phyloP scores from a whole-genome alignment of 1,140 invertebrate genomes.

The Temnothorax longispinosus region DNA sequence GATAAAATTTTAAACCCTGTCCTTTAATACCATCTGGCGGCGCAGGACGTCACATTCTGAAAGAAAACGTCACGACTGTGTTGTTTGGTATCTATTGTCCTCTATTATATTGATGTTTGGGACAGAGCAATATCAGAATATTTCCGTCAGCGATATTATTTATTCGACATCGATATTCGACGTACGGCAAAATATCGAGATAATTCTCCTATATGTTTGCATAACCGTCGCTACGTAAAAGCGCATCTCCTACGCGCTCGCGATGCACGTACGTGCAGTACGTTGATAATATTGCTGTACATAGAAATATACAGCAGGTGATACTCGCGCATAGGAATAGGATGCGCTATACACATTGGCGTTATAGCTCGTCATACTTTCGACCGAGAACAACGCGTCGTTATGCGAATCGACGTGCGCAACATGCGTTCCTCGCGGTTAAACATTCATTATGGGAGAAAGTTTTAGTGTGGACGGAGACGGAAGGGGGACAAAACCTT shows the following conservation, averaged over 20 bases:
- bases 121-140: not conserved
- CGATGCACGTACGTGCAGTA: not conserved
- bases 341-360: not conserved
- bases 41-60: not conserved
- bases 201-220: conserved; percentile 14
- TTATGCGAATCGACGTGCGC: conserved; percentile 7
- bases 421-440: conserved; percentile 32
- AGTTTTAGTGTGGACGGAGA: conserved; percentile 13
- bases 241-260: not conserved
- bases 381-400: not conserved
- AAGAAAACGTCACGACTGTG: not conserved
- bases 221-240: not conserved
- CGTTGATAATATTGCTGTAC: conserved; percentile 3
- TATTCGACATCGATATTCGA: not conserved
- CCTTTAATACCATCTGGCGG: not conserved
- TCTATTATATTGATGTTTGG: not conserved
- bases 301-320: not conserved
- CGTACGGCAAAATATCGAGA: conserved; percentile 6
- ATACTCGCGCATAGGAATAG: not conserved
- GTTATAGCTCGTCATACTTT: conserved; percentile 9
- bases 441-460: conserved; percentile 44
- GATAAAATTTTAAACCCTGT: not conserved
- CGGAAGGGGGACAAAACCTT: not conserved
- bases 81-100: not conserved
- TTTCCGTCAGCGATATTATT: conserved; percentile 2